A percentile compares a stretch with the other conserved stretches of the same genome.
phyloP scores from a whole-genome alignment of 2,113 vertebrate genomes.

The Rhea pennata region DNA sequence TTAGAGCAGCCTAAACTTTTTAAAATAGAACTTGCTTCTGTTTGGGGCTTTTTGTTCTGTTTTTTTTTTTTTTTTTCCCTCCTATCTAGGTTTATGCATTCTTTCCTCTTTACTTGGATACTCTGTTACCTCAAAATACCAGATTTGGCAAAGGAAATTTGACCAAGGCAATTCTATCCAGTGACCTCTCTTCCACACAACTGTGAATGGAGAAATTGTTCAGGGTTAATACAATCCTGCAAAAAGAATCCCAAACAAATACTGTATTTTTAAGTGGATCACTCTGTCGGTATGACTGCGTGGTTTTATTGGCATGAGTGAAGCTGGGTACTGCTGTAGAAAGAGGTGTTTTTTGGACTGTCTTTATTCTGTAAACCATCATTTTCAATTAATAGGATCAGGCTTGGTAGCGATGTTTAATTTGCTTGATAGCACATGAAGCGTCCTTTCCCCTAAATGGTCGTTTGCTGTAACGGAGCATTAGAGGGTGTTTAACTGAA shows the following conservation, averaged over 20 bases:
- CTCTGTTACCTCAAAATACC: background rate
- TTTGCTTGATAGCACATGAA: background rate
- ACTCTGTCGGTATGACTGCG: background rate
- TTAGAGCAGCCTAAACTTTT: background rate
- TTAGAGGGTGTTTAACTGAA: background rate
- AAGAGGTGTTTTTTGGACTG: background rate
- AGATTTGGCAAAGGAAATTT: background rate
- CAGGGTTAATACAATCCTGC: background rate
- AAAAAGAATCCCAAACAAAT: background rate
- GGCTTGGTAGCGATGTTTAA: rapidly evolving
- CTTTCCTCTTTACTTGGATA: background rate
- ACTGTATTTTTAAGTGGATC: background rate
- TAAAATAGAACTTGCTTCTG: background rate
- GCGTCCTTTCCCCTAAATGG: background rate
- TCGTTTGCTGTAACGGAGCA: background rate
- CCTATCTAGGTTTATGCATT: background rate
- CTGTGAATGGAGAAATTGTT: background rate
- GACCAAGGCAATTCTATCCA: background rate
- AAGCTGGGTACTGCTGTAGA: background rate
- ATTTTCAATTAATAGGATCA: background rate
- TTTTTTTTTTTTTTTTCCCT: background rate
- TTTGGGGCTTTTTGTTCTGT: background rate
- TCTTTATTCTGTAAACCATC: background rate
- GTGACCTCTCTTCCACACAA: background rate
- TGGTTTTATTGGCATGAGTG: background rate